Base-by-base conservation (phyloP, 2,888 invertebrate genomes). In the Fragum fragum region DNA sequence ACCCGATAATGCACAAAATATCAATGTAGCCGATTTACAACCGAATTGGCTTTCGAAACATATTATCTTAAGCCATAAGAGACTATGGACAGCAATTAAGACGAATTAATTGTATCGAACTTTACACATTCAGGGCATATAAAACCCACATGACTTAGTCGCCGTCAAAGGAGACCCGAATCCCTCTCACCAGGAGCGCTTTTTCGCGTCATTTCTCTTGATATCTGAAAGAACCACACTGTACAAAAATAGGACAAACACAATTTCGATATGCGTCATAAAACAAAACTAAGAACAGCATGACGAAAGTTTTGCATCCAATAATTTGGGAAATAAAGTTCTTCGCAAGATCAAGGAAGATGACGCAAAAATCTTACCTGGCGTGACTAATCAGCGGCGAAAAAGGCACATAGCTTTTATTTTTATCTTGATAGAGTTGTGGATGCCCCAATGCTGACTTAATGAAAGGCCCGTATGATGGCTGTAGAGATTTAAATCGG, bases 191-290 rank as follows among this genome's bases (percentile, higher is more conserved):
- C 32, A 9, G 32, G 32, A 36, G 9, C 9, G 32, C 32, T n/a
- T n/a, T n/a, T n/a, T n/a, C n/a, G n/a, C n/a, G n/a, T n/a, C 32
- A 36, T 36, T 36, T 9, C 32, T 36, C 32, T 36, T 9, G 32
- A 36, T 36, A 36, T 52, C 16, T 16, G 5, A 5, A 21, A 16
- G 21, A n/a, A n/a, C n/a, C 5, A 11, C n/a, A n/a, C 21, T 53
- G 53, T 7, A 53, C n/a, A 16, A 18, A 53, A n/a, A 53, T n/a
- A 53, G 5, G 53, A 53, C 53, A 53, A n/a, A 61, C 61, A 61
- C 21, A 23, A 61, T 29, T 28, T 29, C 23, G 26, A 16, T 9
- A 9, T 47, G 47, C 14, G 2, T 47, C 47, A 5, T 47, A 16
- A 47, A 18, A 47, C 14, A n/a, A n/a, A n/a, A 16, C 5, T 2